Base-by-base conservation (phyloP, 2,888 invertebrate genomes). In the Sarcophaga variegata region DNA sequence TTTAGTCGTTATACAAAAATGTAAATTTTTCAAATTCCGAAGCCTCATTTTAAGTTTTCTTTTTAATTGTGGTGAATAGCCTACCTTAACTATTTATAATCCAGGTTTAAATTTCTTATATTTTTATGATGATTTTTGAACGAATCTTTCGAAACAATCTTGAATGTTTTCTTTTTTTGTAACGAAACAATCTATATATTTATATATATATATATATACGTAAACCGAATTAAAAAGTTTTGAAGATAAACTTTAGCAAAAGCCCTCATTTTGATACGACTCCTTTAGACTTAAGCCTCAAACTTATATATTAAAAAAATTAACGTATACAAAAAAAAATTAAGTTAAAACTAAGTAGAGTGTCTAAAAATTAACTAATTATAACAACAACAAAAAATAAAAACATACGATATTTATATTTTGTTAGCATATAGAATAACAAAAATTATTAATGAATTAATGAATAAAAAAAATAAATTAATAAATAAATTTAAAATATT, bases 181-280 rank as follows among this genome's bases (percentile, higher is more conserved):
- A 8, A 37, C 10, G 37, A 37, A 37, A 37, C 37, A 37, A 37
- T 37, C 37, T 37, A 37, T 37, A 8, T 37, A 37, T 37, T 10
- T 37, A 72, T 86, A 81, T 78, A 83, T 81, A 81, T 81, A 86
- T 81, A 81, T 81, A 86, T 81, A 81, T 86, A 86, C 86, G 83
- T 86, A 86, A 86, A 81, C 67, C 47, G 63, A 81, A 81, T 72
- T 69, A 60, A 64, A 63, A 69, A 77, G 67, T 84, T 76, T 66
- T 60, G 67, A 76, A 72, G 74, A 75, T 22, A 22, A 62, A 75
- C 62, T 67, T 59, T 59, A 63, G 10, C 3, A 59, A 62, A 45
- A 25, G 37, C 54, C 67, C 20, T 20, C 22, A 74, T 86, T 86
- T 83, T 75, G 81, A 77, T 77, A 81, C 67, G 47, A 59, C 74